Evolutionary conservation across 2,113 vertebrate genomes (phyloP).

Genomic region (Odocoileus virginianus): DNA sequence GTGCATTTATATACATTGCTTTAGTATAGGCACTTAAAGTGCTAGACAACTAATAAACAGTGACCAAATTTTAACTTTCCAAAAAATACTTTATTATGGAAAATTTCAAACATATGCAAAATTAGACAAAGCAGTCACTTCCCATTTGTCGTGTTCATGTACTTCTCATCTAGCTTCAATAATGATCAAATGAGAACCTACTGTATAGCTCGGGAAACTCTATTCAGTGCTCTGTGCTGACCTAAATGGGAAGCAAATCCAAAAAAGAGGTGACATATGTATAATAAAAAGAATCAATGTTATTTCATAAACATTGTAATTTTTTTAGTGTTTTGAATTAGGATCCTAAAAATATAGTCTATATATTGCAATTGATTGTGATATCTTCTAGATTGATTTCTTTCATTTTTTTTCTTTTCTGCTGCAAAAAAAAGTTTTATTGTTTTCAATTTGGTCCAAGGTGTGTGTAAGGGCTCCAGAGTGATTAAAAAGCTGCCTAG

Average conservation of each 20-base stretch:
- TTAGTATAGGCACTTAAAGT: not conserved
- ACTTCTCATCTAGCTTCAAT: not conserved
- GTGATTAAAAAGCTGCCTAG: not conserved
- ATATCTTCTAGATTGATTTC: not conserved
- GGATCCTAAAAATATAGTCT: not conserved
- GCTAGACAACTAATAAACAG: not conserved
- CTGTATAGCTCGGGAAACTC: not conserved
- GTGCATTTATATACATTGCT: not conserved
- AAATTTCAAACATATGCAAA: not conserved
- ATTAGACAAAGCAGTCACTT: not conserved
- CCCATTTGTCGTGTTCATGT: not conserved
- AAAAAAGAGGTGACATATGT: too few species aligned
- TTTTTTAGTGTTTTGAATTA: conserved; percentile 34
- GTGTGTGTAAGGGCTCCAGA: not conserved
- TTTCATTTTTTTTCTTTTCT: not conserved
- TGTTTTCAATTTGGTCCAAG: not conserved
- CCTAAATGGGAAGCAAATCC: too few species aligned
- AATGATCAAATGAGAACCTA: not conserved
- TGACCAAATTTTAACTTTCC: not conserved
- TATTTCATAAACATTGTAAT: not conserved
- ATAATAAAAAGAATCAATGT: not conserved
- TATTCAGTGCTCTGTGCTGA: too few species aligned
- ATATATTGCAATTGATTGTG: not conserved
- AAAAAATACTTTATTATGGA: conserved; percentile 9
- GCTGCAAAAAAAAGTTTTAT: not conserved